Evolutionary conservation across 2,888 invertebrate genomes (phyloP), one percentile per base, ranked within the genome.

Genomic region (Nomada ruficornis): DNA sequence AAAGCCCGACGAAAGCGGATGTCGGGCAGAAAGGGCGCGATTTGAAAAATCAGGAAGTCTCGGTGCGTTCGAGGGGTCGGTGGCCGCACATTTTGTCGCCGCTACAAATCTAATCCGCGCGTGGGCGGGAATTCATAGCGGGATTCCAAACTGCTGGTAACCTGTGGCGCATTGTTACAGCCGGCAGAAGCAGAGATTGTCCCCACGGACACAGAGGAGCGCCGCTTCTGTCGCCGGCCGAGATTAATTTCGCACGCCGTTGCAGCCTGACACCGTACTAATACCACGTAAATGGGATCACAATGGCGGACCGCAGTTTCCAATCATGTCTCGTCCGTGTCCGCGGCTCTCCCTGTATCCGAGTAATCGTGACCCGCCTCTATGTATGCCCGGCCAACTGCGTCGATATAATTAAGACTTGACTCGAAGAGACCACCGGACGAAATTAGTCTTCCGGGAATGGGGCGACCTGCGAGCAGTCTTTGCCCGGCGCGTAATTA

Each of bases 221-320:
- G 57, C 83, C 81, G 81, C 73, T 82, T 84, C 86, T 84, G 86
- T 86, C 87, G 84, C 81, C 77, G 86, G 84, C 86, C 86, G 89
- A 89, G 91, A 91, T 91, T 91, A 91, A 91, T 91, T 91, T 91
- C 89, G 90, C 90, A 90, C 89, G 88, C 87, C 88, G 90, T 81
- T 88, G 85, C 87, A 88, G 89, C 87, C 87, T 89, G 90, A 90
- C 89, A 90, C 88, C 89, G 88, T 86, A 90, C 91, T 92, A 92
- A 92, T 91, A 89, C 90, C 89, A 90, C 90, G 89, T 91, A 92
- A 92, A 92, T 92, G 91, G 90, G 91, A 92, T 92, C 90, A 91
- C 92, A 91, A 91, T 90, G 91, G 91, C 89, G 89, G 89, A 91
- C 90, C 91, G 89, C 90, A 90, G 90, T 91, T 91, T 89, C 90